These are phyloP conservation scores for Sebastes matsubarae DNA, from an alignment of 2,797 vertebrate genomes.

Conservation along the genomic window DNA sequence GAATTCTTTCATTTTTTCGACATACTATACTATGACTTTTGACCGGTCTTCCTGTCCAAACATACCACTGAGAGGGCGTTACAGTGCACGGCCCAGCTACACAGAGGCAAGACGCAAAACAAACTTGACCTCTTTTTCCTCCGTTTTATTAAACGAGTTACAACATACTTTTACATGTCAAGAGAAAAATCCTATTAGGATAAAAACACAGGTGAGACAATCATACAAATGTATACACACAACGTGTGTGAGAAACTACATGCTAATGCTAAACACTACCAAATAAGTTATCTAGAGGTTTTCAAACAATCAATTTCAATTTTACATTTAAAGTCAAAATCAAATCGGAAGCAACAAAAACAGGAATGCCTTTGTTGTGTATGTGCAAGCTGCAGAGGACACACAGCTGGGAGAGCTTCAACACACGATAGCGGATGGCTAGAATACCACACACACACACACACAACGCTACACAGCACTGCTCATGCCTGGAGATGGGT, in stretches of 20 bases:
- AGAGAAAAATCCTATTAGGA: conserved; percentile 2
- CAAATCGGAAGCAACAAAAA: conserved; percentile 49
- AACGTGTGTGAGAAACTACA: conserved; percentile 20
- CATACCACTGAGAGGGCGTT: not conserved
- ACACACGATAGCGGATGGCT: not conserved
- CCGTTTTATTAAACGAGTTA: conserved; percentile 55
- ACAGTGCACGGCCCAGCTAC: not conserved
- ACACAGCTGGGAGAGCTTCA: not conserved
- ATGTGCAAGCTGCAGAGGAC: conserved; percentile 8
- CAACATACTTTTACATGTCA: conserved; percentile 49
- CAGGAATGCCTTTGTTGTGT: conserved; percentile 14
- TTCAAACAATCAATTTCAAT: conserved; percentile 9
- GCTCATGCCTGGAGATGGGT: not conserved
- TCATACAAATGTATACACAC: not conserved
- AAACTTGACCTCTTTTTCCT: not conserved
- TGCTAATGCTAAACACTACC: conserved; percentile 7
- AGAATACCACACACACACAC: not conserved
- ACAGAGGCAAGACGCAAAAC: not conserved
- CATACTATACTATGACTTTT: too few species aligned
- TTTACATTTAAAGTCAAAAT: conserved; percentile 28
- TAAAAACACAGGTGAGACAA: conserved; percentile 25
- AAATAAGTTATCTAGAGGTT: conserved; percentile 43
- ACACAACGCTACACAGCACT: conserved; percentile 1
- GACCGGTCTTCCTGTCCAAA: not conserved
- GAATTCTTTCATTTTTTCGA: too few species aligned